A percentile compares a stretch with the other conserved stretches of the same genome.
These are phyloP conservation scores for Metridium senile DNA, from an alignment of 92 coral and sea anemone species.

Conservation along the genomic window DNA sequence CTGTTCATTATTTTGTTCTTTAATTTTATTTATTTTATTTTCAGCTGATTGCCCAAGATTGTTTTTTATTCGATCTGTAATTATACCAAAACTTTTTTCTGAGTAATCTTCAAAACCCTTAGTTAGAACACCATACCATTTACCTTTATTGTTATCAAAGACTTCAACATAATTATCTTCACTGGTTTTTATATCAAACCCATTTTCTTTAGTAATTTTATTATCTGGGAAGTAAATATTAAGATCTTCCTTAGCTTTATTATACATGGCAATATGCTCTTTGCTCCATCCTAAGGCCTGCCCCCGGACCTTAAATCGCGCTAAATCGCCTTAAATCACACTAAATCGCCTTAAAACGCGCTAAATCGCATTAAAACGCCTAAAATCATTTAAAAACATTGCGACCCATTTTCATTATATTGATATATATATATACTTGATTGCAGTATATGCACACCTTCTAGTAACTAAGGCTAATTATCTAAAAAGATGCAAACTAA, in stretches of 20 bases:
- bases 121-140: not conserved
- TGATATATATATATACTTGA: no score
- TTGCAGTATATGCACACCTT: no score
- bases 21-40: not conserved
- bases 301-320: no score
- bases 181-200: not conserved
- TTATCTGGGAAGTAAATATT: constrained; percentile 8
- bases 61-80: not conserved
- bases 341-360: no score
- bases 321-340: no score
- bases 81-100: not conserved
- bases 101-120: not conserved
- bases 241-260: not conserved
- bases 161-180: not conserved
- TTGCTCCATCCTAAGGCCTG: constrained; percentile 13
- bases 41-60: not conserved
- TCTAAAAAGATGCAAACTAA: no score
- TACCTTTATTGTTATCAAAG: constrained; percentile 7
- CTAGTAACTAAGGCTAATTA: no score
- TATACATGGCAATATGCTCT: not conserved
- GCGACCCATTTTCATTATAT: no score
- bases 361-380: no score
- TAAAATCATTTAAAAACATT: no score
- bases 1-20: not conserved
- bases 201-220: constrained; percentile 1